Evolutionary conservation across 1,140 invertebrate species (phyloP).

Genomic region (Hormaphis cornu): DNA sequence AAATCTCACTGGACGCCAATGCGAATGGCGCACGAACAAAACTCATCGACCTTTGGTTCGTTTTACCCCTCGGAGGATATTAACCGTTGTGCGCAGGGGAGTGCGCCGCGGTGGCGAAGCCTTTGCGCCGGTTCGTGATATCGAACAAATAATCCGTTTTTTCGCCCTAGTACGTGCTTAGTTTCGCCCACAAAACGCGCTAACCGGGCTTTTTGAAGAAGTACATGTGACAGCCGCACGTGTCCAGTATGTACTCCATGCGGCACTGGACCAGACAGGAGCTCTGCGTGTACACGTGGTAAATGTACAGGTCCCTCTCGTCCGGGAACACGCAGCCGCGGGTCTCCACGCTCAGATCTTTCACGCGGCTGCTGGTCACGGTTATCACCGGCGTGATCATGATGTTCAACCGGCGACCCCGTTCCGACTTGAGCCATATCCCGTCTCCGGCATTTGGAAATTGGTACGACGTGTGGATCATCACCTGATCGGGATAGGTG

Average conservation of each 20-base stretch:
- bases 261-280: slow-evolving; percentile 37
- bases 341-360: slow-evolving; percentile 12
- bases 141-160: too few species aligned
- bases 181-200: too few species aligned
- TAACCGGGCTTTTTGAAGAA: slow-evolving; percentile 32
- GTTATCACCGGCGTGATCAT: slow-evolving; percentile 34
- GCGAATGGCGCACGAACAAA: too few species aligned
- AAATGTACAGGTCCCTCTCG: slow-evolving; percentile 35
- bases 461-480: slow-evolving; percentile 35
- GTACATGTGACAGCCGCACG: slow-evolving; percentile 35
- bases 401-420: slow-evolving; percentile 19
- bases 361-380: slow-evolving; percentile 32
- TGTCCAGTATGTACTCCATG: slow-evolving; percentile 25
- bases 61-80: too few species aligned
- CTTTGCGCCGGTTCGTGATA: too few species aligned
- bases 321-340: slow-evolving; percentile 36
- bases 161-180: too few species aligned
- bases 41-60: too few species aligned
- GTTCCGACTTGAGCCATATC: slow-evolving; percentile 26
- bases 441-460: slow-evolving; percentile 36
- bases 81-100: too few species aligned
- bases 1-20: too few species aligned
- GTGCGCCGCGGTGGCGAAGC: too few species aligned
- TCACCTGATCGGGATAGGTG: slow-evolving; percentile 12
- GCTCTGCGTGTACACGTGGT: slow-evolving; percentile 36